phyloP scores from a whole-genome alignment of 2,113 vertebrate species.

The Pseudopipra pipra region DNA sequence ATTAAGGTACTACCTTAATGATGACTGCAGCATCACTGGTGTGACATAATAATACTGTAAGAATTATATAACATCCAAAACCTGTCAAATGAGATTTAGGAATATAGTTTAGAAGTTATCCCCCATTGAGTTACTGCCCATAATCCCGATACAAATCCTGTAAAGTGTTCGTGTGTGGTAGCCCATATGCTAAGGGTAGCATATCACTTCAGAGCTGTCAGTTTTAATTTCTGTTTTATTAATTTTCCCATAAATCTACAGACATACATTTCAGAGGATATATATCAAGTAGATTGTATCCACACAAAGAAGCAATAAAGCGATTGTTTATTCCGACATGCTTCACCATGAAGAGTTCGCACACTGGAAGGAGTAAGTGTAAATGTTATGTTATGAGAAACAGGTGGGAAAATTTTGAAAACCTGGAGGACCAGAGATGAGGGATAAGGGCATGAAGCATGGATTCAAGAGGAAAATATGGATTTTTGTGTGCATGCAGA shows the following conservation, averaged over 20 bases:
- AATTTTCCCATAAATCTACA: conserved; percentile 76
- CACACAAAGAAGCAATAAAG: conserved; percentile 61
- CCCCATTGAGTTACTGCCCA: conserved; percentile 75
- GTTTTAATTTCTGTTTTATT: conserved; percentile 79
- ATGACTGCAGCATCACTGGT: conserved; percentile 57
- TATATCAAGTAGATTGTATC: conserved; percentile 63
- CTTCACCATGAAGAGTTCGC: conserved; percentile 5
- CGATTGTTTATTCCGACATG: not conserved
- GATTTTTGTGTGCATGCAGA: not conserved
- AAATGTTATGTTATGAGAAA: not conserved
- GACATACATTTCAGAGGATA: conserved; percentile 66
- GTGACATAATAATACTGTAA: conserved; percentile 65
- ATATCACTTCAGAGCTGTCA: conserved; percentile 76
- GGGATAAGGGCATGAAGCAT: not conserved
- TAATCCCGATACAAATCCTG: conserved; percentile 74
- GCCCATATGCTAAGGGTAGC: conserved; percentile 79
- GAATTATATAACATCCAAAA: conserved; percentile 75
- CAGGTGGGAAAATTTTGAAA: not conserved
- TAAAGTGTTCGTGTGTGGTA: conserved; percentile 66
- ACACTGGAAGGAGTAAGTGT: not conserved
- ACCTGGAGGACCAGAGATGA: not conserved
- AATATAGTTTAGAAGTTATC: conserved; percentile 75
- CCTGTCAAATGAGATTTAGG: conserved; percentile 78
- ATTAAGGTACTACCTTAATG: conserved; percentile 64
- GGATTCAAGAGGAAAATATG: not conserved